Base-by-base conservation (phyloP, 2,888 invertebrate species). In the Diadegma fenestrale region DNA sequence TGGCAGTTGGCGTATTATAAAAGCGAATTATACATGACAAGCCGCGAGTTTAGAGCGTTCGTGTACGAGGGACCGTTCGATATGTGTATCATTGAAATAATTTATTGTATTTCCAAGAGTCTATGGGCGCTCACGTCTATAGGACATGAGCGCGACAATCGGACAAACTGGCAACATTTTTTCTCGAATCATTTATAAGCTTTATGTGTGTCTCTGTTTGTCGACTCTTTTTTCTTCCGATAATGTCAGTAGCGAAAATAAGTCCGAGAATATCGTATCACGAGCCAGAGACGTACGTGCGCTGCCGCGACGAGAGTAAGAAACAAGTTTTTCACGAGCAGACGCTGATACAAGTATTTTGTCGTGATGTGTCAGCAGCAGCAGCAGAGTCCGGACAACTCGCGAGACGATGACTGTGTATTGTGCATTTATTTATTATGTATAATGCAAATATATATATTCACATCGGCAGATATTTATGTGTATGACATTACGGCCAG, bases 171-270 rank as follows among this genome's bases (percentile, higher is more conserved):
- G 45, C 69, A 73, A 71, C 73, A 75, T 68, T 81, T 79, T 51
- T 80, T 80, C 66, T 77, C 75, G 81, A 79, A 81, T 81, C 78
- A 81, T 82, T 85, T 85, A 82, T 85, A 81, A 85, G 69, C 69
- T 63, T 22, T 64, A 10, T 69, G 61, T 43, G 84, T 26, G 19
- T 45, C 26, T 45, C 77, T 33, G 84, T 33, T 41, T 45, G 41
- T 45, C 77, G 30, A 64, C 41, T 63, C 22, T 76, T 76, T 37
- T 51, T 64, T 30, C 12, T 19, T 22, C 33, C n/a, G 33, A 37
- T 22, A 61, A n/a, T 14, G 19, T n/a, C 63, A 45, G 61, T 63
- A 37, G 76, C 48, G 37, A 73, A 51, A 51, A 14, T 30, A 19
- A 45, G 33, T 51, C 33, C 51, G 41, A n/a, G 51, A 54, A 45